Conservation (phyloP, 1,140 invertebrate species). For the Diorhabda carinulata region DNA sequence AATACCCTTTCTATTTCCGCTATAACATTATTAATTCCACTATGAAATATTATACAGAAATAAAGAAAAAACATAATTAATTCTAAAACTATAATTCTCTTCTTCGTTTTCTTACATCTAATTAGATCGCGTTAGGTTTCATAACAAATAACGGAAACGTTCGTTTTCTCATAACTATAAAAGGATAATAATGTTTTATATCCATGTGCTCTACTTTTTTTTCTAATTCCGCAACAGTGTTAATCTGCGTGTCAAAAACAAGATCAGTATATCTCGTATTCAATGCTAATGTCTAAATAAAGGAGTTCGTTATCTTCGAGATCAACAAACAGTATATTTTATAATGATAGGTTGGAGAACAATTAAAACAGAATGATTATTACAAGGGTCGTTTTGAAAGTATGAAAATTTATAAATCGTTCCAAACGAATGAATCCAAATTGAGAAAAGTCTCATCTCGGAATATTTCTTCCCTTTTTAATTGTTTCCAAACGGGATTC, state of each 20-base stretch:
- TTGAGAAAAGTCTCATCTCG: no score
- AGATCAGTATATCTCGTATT: conserved; percentile 11
- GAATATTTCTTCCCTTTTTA: no score
- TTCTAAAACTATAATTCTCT: conserved; percentile 8
- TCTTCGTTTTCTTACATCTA: neutral
- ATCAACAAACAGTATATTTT: neutral
- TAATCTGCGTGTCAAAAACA: conserved; percentile 15
- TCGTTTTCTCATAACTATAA: conserved; percentile 14
- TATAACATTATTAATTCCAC: conserved; percentile 5
- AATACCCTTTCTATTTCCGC: conserved; percentile 11
- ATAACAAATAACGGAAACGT: conserved; percentile 13
- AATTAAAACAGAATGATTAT: neutral
- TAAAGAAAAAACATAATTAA: conserved; percentile 3
- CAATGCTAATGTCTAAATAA: conserved; percentile 12
- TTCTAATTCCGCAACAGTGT: conserved; percentile 13
- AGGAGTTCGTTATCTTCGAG: neutral
- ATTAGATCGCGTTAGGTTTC: conserved; percentile 11
- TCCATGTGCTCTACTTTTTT: conserved; percentile 5
- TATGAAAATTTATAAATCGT: no score
- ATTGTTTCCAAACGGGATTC: no score
- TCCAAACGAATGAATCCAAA: no score
- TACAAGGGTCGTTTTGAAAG: neutral
- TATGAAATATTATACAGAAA: conserved; percentile 7
- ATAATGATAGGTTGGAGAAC: neutral
- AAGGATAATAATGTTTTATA: neutral